phyloP scores from a whole-genome alignment of 1,140 invertebrate species.

The Drosophila ercepeae region DNA sequence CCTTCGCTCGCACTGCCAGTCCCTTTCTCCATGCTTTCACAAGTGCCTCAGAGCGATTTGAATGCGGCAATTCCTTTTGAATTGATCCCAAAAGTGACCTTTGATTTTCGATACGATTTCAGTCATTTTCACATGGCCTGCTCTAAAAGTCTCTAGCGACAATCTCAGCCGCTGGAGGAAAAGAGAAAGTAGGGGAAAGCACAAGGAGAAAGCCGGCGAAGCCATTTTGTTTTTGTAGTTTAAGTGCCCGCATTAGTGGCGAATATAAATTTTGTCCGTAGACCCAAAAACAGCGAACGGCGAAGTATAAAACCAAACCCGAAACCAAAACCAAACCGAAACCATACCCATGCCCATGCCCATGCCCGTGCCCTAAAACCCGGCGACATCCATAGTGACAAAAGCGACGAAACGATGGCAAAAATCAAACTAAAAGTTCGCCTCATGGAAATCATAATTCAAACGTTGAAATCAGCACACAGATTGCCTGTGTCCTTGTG shows the following conservation, averaged over 20 bases:
- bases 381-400: slow-evolving; percentile 47
- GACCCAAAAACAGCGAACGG: slow-evolving; percentile 33
- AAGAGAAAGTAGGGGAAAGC: slow-evolving; percentile 2
- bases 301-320: slow-evolving; percentile 3
- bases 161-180: neutral
- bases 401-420: slow-evolving; percentile 70
- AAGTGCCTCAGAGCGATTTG: slow-evolving; percentile 79
- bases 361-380: slow-evolving; percentile 8
- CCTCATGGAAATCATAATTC: slow-evolving; percentile 80
- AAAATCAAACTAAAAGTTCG: slow-evolving; percentile 80
- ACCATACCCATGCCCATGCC: slow-evolving; percentile 16
- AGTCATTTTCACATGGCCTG: slow-evolving; percentile 77
- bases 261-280: slow-evolving; percentile 77
- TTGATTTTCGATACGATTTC: slow-evolving; percentile 81
- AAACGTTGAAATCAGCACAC: slow-evolving; percentile 75
- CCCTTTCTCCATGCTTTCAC: slow-evolving; percentile 44
- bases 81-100: slow-evolving; percentile 82
- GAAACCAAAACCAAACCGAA: slow-evolving; percentile 16
- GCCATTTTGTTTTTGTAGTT: slow-evolving; percentile 78
- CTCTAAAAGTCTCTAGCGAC: slow-evolving; percentile 72
- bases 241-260: slow-evolving; percentile 80
- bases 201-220: slow-evolving; percentile 18
- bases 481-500: slow-evolving; percentile 49
- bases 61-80: slow-evolving; percentile 82
- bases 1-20: neutral